Base-by-base conservation (phyloP, 2,113 vertebrate species). In the Turdus rufiventris region DNA sequence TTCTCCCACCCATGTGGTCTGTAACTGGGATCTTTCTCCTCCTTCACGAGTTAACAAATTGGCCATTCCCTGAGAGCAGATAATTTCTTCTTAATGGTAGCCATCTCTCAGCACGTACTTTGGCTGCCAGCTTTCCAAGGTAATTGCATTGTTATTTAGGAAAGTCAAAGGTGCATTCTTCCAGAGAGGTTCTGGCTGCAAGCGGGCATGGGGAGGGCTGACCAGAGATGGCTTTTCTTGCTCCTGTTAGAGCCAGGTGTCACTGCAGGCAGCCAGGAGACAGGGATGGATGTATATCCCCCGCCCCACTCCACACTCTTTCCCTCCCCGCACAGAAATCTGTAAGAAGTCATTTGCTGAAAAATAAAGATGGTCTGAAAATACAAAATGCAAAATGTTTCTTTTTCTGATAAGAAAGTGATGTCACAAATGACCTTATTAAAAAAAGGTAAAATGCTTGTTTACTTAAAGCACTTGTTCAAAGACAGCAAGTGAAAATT, bases 391-490 rank as follows among this genome's bases (percentile, higher is more conserved):
- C 25, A 77, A 83, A 95, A 89, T 73, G 75, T 95, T 95, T 85
- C 28, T 77, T 85, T 91, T 94, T 89, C 94, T 78, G 89, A 83
- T 96, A 89, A 91, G 92, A 95, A 95, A 95, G 84, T 94, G 91
- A 96, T 97, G 96, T 97, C 94, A 79, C 88, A 91, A 96, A 95
- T 97, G 97, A 97, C 97, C 97, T 97, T 97, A 97, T 97, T 98
- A 97, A 95, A 97, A 96, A 92, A 92, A 95, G 79, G 95, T 91
- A 91, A 96, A 96, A 86, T 29, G 60, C 95, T 96, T 96, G 94
- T 97, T 98, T 97, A 97, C 92, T 95, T 93, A 91, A 95, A 96
- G 93, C 91, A 92, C 84, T 86, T 91, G 88, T 79, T 97, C 90
- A 96, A 91, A 96, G 91, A 93, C 67, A 95, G 81, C 85, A 94